Conservation (phyloP, 2,888 invertebrate genomes). For the Amblyteles armatorius region DNA sequence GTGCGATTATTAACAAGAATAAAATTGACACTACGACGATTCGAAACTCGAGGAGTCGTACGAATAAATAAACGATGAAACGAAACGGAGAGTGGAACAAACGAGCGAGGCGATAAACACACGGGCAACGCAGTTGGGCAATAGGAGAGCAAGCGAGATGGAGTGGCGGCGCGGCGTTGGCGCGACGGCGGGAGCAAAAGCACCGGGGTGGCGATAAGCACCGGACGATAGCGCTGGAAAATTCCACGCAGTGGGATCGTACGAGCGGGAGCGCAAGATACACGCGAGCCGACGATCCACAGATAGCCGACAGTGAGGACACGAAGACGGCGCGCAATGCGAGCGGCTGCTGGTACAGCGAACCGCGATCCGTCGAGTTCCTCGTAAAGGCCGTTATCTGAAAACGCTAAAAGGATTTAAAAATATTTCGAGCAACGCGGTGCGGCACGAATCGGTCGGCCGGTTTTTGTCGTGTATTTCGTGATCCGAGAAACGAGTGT, state of each 20-base stretch:
- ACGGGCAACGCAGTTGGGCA: not conserved
- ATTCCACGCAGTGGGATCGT: slow-evolving; percentile 69
- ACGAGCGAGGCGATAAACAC: not conserved
- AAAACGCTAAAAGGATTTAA: no score
- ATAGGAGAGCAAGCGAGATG: not conserved
- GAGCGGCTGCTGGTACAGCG: not conserved
- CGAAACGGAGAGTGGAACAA: not conserved
- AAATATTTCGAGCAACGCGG: no score
- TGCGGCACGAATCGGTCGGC: no score
- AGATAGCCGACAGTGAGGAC: not conserved
- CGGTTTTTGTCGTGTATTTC: no score
- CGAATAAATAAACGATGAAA: not conserved
- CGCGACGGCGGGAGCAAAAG: slow-evolving; percentile 5
- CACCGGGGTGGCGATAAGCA: slow-evolving; percentile 55
- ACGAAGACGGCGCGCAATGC: not conserved
- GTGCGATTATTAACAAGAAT: not conserved
- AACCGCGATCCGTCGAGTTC: no score
- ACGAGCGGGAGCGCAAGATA: slow-evolving; percentile 39
- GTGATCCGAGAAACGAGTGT: no score
- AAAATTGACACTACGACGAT: not conserved
- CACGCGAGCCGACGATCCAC: slow-evolving; percentile 8
- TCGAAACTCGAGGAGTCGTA: not conserved
- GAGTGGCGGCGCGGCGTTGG: not conserved
- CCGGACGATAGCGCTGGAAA: slow-evolving; percentile 72
- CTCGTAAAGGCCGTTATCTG: no score